These are phyloP conservation scores for Megastigmus dorsalis DNA, from an alignment of 2,888 invertebrate genomes.

Conservation along the genomic window DNA sequence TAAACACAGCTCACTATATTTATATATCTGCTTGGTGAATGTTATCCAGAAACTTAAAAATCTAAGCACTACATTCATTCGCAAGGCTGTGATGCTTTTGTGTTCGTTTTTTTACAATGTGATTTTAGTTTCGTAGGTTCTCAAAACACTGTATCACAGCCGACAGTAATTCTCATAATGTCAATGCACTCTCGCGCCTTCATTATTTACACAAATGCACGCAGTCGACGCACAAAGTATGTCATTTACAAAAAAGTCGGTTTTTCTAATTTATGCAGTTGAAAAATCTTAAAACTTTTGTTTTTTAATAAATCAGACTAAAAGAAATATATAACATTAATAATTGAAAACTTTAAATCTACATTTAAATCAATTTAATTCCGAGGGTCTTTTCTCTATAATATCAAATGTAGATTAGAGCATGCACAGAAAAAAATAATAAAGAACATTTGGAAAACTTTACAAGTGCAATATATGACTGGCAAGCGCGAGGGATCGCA, in stretches of 20 bases:
- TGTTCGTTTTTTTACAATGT: slow-evolving; percentile 29
- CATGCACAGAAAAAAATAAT: background rate
- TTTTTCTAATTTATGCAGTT: slow-evolving; percentile 17
- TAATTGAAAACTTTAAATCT: background rate
- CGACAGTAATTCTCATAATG: slow-evolving; percentile 8
- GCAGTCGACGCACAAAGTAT: slow-evolving; percentile 59
- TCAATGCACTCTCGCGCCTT: slow-evolving; percentile 26
- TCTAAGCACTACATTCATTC: slow-evolving; percentile 44
- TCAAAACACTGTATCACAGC: slow-evolving; percentile 30
- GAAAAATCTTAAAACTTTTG: slow-evolving; percentile 8
- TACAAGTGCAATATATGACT: slow-evolving; percentile 6
- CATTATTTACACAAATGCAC: slow-evolving; percentile 67
- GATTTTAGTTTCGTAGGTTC: slow-evolving; percentile 45
- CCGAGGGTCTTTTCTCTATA: too few species aligned
- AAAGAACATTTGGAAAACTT: slow-evolving; percentile 8
- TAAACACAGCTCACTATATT: slow-evolving; percentile 68
- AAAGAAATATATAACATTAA: background rate
- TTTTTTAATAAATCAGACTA: background rate
- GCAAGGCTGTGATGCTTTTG: slow-evolving; percentile 31
- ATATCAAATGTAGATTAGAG: background rate
- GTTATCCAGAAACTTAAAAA: slow-evolving; percentile 54
- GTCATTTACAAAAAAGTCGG: slow-evolving; percentile 20
- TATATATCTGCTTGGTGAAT: slow-evolving; percentile 55
- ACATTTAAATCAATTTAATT: background rate
- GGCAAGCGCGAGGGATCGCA: slow-evolving; percentile 14